Conservation (phyloP, 2,113 vertebrate species). For the Oceanodroma tethys region DNA sequence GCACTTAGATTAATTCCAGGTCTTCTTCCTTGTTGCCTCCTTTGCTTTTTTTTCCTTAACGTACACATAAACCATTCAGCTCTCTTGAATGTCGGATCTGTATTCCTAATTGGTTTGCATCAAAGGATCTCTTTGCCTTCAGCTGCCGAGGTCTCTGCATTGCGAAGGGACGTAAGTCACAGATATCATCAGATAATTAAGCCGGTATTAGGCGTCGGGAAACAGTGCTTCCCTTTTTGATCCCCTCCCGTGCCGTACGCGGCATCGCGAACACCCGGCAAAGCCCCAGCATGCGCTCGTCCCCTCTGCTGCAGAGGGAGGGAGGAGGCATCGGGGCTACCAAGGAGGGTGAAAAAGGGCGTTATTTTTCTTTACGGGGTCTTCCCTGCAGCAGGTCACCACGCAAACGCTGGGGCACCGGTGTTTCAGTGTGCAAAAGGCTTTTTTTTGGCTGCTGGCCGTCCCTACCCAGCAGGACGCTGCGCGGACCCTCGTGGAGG, state of each 20-base stretch:
- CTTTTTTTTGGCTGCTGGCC: accelerated
- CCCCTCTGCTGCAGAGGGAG: background rate
- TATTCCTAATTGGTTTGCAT: slow-evolving; percentile 62
- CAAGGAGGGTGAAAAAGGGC: background rate
- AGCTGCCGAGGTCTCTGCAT: background rate
- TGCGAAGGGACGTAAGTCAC: background rate
- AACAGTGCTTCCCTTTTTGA: background rate
- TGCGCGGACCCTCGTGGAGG: background rate
- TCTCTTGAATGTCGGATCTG: background rate
- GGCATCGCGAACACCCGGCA: accelerated
- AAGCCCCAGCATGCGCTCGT: background rate
- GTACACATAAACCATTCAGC: background rate
- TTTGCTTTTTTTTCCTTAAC: background rate
- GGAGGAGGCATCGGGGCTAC: background rate
- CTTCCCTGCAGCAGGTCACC: background rate
- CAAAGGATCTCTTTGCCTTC: slow-evolving; percentile 54
- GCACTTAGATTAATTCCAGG: slow-evolving; percentile 51
- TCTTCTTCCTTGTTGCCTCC: background rate
- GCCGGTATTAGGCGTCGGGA: background rate
- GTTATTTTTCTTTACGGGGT: accelerated
- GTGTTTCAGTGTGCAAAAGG: background rate
- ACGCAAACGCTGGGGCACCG: accelerated
- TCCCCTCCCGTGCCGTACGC: background rate
- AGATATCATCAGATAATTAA: background rate
- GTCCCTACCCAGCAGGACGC: accelerated